Evolutionary conservation across 2,113 vertebrate species (phyloP).

Genomic region (Xenotilapia caudafasciata): DNA sequence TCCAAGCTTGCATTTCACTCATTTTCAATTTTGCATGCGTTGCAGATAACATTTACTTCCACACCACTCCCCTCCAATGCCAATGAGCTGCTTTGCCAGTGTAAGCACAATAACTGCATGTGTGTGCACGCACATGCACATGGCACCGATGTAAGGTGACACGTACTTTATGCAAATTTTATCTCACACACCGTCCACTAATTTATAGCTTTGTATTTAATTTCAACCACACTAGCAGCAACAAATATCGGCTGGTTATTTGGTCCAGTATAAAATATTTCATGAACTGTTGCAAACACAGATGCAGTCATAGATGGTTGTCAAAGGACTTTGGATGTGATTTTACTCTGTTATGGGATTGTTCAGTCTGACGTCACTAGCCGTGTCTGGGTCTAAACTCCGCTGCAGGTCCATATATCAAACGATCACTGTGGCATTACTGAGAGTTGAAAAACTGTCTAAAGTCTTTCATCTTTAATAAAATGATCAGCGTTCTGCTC

Average conservation of each 20-base stretch:
- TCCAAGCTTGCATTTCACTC: slow-evolving; percentile 45
- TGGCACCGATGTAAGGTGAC: not conserved
- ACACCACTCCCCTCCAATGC: not conserved
- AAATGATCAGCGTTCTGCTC: too few species aligned
- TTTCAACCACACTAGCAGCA: not conserved
- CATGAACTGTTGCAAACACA: not conserved
- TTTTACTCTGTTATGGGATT: not conserved
- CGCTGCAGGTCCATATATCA: too few species aligned
- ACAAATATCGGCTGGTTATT: not conserved
- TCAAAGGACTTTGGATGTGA: not conserved
- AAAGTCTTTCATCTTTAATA: too few species aligned
- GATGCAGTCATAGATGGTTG: not conserved
- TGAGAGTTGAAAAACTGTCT: too few species aligned
- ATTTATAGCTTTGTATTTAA: not conserved
- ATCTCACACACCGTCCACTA: not conserved
- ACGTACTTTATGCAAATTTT: not conserved
- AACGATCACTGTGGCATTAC: too few species aligned
- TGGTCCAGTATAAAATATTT: not conserved
- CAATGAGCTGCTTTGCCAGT: slow-evolving; percentile 9
- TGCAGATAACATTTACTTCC: slow-evolving; percentile 35
- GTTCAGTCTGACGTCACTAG: too few species aligned
- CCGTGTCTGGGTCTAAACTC: too few species aligned
- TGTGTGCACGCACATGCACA: not conserved
- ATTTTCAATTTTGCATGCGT: slow-evolving; percentile 51
- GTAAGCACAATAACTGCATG: slow-evolving; percentile 29